Evolutionary conservation across 1,140 invertebrate species (phyloP), one percentile per base, ranked within the genome.

Genomic region (Eumeta japonica): DNA sequence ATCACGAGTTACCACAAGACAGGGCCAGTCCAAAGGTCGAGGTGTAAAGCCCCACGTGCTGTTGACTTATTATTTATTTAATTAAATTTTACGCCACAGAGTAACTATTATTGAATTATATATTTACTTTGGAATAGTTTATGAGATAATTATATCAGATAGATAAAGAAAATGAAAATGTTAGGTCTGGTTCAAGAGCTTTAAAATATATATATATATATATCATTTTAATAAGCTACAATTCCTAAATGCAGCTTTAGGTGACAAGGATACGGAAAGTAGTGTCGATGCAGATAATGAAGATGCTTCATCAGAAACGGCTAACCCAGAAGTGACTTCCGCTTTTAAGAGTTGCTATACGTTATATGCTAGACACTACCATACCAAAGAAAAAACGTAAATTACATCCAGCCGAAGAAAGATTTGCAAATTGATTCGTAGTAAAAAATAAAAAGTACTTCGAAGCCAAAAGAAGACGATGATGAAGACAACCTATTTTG

Each of bases 401-500:
- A 31, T 16, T 49, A 40, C 35, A 13, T 34, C 14, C 43, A 36
- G 43, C 37, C 37, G 38, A 45, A 14, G 29, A 41, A 37, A 46
- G 32, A 28, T 48, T 41, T 48, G 48, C 45, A 41, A 51, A 20
- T 41, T 40, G 35, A 30, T 20, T 12, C 39, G 13, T 40, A 28
- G 39, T 40, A 40, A 48, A 35, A 15, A 39, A 33, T 47, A 34
- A 50, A 47, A 48, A 50, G 42, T 45, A 39, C 38, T 19, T 41
- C 41, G 9, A 16, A 48, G 10, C 40, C 35, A 42, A 44, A 51
- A n/a, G n/a, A n/a, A 48, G 43, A 49, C 37, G 48, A 54, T 28
- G 37, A 54, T 48, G 42, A 48, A 40, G 48, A 54, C 33, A 54
- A 54, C 35, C 42, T 54, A 37, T 51, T 51, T 51, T 54, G 45